Evolutionary conservation across 2,797 vertebrate genomes (phyloP).

Genomic region (Myotis vivesi): DNA sequence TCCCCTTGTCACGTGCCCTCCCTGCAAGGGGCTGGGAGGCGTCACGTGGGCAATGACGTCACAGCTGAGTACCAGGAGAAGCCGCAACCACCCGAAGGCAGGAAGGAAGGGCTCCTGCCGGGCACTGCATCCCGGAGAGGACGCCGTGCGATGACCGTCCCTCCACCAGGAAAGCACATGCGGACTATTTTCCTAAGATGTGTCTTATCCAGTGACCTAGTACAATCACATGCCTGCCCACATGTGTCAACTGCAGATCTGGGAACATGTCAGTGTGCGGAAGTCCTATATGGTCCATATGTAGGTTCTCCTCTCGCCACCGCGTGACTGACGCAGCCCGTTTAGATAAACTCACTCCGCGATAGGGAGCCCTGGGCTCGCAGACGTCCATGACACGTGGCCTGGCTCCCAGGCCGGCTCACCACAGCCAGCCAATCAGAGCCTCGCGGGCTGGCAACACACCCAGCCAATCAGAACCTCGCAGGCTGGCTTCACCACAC

Average conservation of each 20-base stretch:
- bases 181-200: neutral
- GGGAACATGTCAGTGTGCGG: neutral
- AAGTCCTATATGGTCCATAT: neutral
- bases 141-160: no score
- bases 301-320: neutral
- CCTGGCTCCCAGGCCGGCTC: neutral
- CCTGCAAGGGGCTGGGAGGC: no score
- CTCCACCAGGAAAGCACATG: no score
- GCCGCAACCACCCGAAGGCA: no score
- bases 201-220: neutral
- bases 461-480: no score
- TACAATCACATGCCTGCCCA: neutral
- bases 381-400: neutral
- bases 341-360: neutral
- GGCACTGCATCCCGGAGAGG: no score
- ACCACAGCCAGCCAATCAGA: slow-evolving; percentile 44
- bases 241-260: neutral
- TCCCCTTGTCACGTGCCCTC: no score
- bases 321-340: neutral
- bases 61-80: no score
- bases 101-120: no score
- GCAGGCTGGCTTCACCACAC: neutral
- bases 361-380: neutral
- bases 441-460: neutral
- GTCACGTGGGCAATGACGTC: no score